phyloP scores from a whole-genome alignment of 1,140 invertebrate species.

The Drosophila hydei region DNA sequence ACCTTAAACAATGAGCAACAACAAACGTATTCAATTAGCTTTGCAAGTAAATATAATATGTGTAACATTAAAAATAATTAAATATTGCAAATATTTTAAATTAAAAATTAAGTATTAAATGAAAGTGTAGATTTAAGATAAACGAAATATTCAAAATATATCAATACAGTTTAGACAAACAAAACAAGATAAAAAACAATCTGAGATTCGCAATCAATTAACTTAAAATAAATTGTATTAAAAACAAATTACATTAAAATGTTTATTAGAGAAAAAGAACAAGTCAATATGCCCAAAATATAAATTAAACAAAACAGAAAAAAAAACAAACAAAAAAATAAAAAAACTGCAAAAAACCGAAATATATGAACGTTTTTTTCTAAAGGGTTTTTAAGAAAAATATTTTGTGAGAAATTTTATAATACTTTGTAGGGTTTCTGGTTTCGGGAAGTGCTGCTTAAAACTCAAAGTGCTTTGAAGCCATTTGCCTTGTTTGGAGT shows the following conservation, averaged over 20 bases:
- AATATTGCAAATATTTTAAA: constrained; percentile 25
- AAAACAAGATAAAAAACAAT: constrained; percentile 3
- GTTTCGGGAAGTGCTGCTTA: background rate
- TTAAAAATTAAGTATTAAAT: constrained; percentile 36
- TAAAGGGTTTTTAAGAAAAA: background rate
- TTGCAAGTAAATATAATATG: constrained; percentile 51
- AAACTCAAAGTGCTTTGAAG: background rate
- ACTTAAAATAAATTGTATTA: constrained; percentile 8
- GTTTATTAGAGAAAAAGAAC: background rate
- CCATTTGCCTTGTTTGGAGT: background rate
- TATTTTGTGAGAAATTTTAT: background rate
- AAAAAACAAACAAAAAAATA: constrained; percentile 28
- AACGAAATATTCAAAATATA: constrained; percentile 10
- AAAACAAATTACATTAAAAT: constrained; percentile 19
- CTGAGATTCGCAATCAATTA: constrained; percentile 33
- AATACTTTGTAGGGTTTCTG: constrained; percentile 7
- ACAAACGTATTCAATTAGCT: constrained; percentile 75
- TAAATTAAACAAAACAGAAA: constrained; percentile 29
- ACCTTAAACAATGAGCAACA: constrained; percentile 64
- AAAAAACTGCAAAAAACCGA: constrained; percentile 24
- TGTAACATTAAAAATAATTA: constrained; percentile 17
- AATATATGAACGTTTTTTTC: background rate
- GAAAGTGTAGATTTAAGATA: constrained; percentile 4
- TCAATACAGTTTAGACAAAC: constrained; percentile 20
- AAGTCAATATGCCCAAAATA: constrained; percentile 32